Evolutionary conservation across 2,113 vertebrate genomes (phyloP).

Genomic region (Stegastes partitus): DNA sequence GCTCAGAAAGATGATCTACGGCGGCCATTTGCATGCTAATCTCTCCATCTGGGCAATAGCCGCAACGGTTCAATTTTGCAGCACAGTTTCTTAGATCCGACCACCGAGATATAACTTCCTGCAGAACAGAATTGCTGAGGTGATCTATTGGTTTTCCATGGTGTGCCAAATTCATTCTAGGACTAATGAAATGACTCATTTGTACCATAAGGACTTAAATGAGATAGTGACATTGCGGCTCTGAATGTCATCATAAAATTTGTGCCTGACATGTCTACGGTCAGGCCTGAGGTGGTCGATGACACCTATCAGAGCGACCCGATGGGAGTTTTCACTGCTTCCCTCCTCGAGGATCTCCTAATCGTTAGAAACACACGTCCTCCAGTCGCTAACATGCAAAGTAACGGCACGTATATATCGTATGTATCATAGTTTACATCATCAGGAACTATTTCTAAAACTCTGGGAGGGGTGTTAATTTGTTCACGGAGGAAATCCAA

Average conservation of each 20-base stretch:
- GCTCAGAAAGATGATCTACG: slow-evolving; percentile 80
- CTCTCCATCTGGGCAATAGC: slow-evolving; percentile 72
- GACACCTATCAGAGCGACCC: slow-evolving; percentile 3
- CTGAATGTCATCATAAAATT: slow-evolving; percentile 79
- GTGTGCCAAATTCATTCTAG: slow-evolving; percentile 80
- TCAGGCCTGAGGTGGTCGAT: slow-evolving; percentile 39
- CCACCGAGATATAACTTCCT: slow-evolving; percentile 63
- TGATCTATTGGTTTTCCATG: slow-evolving; percentile 81
- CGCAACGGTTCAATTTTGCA: slow-evolving; percentile 69
- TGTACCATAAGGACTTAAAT: slow-evolving; percentile 74
- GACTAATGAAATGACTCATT: slow-evolving; percentile 79
- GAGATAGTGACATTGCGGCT: slow-evolving; percentile 77
- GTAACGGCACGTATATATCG: too few relatives aligned
- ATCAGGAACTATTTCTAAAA: slow-evolving; percentile 47
- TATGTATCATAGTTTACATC: slow-evolving; percentile 22
- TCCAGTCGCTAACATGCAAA: not conserved
- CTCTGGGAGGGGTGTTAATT: slow-evolving; percentile 50
- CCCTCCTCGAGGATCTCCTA: slow-evolving; percentile 45
- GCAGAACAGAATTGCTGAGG: slow-evolving; percentile 66
- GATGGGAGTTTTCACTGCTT: slow-evolving; percentile 35
- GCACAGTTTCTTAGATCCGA: slow-evolving; percentile 67
- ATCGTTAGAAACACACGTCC: slow-evolving; percentile 23
- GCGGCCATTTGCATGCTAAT: slow-evolving; percentile 79
- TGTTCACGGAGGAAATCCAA: slow-evolving; percentile 54
- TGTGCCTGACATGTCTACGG: slow-evolving; percentile 58